A percentile compares a stretch with the other conserved stretches of the same genome.
Conservation (phyloP, 2,888 invertebrate genomes). For the Buathra laborator region DNA sequence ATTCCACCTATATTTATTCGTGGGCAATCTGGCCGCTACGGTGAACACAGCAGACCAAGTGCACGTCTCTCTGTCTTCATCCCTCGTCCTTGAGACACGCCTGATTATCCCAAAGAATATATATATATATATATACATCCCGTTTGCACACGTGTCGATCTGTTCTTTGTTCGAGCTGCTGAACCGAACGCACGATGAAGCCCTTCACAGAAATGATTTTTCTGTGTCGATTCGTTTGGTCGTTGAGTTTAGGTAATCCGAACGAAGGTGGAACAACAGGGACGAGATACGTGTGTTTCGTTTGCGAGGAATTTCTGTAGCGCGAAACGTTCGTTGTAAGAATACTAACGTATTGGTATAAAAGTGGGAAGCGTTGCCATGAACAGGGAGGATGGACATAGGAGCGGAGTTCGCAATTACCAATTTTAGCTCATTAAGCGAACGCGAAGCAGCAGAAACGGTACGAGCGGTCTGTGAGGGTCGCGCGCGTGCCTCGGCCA, state of each 20-base stretch:
- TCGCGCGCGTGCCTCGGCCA: slow-evolving; percentile 21
- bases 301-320: neutral
- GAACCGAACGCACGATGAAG: slow-evolving; percentile 5
- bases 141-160: slow-evolving; percentile 53
- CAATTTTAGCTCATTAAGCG: slow-evolving; percentile 55
- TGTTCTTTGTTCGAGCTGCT: slow-evolving; percentile 37
- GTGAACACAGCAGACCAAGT: neutral
- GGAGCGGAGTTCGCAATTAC: slow-evolving; percentile 52
- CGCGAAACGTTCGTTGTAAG: neutral
- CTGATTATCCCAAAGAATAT: slow-evolving; percentile 1
- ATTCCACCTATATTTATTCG: slow-evolving; percentile 15
- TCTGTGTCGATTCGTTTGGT: slow-evolving; percentile 13
- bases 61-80: slow-evolving; percentile 1
- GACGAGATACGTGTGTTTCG: slow-evolving; percentile 6
- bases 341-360: neutral
- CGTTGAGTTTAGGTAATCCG: neutral
- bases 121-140: neutral
- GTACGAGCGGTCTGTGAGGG: slow-evolving; percentile 18
- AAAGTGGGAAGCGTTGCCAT: neutral
- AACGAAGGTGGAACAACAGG: slow-evolving; percentile 8
- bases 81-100: neutral
- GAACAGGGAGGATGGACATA: slow-evolving; percentile 13
- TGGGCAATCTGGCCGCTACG: slow-evolving; percentile 18
- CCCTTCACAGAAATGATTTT: slow-evolving; percentile 40
- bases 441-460: slow-evolving; percentile 10